A percentile compares a stretch with the other conserved stretches of the same genome.
These are phyloP conservation scores for Eupleurogrammus muticus DNA, from an alignment of 2,797 vertebrate species.

Conservation along the genomic window DNA sequence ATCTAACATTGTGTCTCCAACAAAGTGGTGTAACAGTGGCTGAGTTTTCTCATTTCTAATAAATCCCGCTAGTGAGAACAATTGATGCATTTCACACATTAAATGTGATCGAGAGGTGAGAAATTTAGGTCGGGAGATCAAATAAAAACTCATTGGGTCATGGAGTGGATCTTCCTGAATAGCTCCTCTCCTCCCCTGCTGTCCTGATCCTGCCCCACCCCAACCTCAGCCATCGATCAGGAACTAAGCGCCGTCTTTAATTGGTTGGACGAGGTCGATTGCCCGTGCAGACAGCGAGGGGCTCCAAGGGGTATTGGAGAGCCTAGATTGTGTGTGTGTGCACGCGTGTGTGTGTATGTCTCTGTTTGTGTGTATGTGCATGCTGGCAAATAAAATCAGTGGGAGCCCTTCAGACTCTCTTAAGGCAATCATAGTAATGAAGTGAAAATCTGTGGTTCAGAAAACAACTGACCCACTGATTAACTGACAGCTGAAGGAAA, in stretches of 20 bases:
- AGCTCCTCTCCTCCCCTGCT: constrained; percentile 21
- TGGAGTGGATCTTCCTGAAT: constrained; percentile 33
- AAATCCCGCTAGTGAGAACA: neutral
- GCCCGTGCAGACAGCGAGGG: constrained; percentile 71
- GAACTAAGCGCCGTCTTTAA: constrained; percentile 82
- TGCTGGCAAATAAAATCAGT: constrained; percentile 53
- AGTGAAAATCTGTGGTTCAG: constrained; percentile 71
- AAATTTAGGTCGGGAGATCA: constrained; percentile 29
- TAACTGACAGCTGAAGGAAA: constrained; percentile 68
- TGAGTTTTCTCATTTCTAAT: constrained; percentile 3
- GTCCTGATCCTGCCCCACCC: constrained; percentile 59
- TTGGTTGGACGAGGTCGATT: constrained; percentile 81
- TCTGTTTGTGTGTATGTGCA: constrained; percentile 30
- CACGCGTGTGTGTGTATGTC: constrained; percentile 29
- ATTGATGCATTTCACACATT: constrained; percentile 17
- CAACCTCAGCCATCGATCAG: constrained; percentile 72
- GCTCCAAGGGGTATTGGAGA: constrained; percentile 63
- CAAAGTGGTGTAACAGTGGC: neutral
- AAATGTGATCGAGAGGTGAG: constrained; percentile 12
- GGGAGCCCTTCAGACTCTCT: constrained; percentile 56
- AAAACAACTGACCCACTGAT: constrained; percentile 67
- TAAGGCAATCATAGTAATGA: constrained; percentile 70
- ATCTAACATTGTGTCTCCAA: neutral
- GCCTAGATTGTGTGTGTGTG: constrained; percentile 45
- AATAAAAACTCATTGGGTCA: constrained; percentile 38